Conservation (phyloP, 2,797 vertebrate genomes). For the Pseudochaenichthys georgianus region DNA sequence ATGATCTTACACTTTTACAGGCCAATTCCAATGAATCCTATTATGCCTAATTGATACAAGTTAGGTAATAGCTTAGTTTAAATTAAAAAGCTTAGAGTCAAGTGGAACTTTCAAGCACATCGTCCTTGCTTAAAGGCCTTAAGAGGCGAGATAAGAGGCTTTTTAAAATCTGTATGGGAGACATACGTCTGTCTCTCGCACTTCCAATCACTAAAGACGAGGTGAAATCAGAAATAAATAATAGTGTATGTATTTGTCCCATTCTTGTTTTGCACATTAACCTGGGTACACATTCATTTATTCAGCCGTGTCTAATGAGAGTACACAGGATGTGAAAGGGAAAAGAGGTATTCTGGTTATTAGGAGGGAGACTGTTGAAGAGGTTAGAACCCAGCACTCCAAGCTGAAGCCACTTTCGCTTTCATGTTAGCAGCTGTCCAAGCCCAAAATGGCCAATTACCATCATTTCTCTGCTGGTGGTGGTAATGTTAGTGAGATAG, state of each 20-base stretch:
- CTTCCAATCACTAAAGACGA: constrained; percentile 48
- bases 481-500: constrained; percentile 71
- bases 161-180: constrained; percentile 70
- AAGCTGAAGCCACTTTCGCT: constrained; percentile 75
- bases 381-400: constrained; percentile 72
- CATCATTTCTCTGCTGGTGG: constrained; percentile 79
- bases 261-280: constrained; percentile 42
- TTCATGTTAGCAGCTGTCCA: constrained; percentile 84
- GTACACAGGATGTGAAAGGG: constrained; percentile 20
- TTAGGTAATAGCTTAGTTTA: constrained; percentile 70
- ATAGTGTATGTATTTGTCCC: constrained; percentile 11
- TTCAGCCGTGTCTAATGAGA: constrained; percentile 39
- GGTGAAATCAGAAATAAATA: constrained; percentile 12
- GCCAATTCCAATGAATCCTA: constrained; percentile 41
- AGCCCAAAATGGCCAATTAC: constrained; percentile 84
- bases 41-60: constrained; percentile 74
- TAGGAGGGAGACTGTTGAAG: constrained; percentile 66
- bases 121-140: constrained; percentile 75
- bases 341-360: constrained; percentile 60
- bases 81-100: constrained; percentile 80
- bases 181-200: constrained; percentile 58
- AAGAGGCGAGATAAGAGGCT: constrained; percentile 72
- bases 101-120: constrained; percentile 76
- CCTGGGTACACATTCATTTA: constrained; percentile 38
- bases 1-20: constrained; percentile 33